Evolutionary conservation across 2,888 invertebrate species (phyloP).

Genomic region (Apotomis betuletana): DNA sequence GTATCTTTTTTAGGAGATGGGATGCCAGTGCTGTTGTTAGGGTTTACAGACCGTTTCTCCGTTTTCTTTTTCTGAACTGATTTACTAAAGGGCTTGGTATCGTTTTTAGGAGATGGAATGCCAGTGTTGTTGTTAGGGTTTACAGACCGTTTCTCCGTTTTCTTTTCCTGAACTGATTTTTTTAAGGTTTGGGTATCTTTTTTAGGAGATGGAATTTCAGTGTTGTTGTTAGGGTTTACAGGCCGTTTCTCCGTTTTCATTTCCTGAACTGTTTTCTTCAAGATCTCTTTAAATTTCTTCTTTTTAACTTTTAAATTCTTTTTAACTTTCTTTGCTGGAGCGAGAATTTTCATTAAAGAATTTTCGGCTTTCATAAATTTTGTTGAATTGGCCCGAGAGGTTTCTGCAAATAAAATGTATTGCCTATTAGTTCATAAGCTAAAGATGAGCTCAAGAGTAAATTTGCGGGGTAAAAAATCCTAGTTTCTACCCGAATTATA

Average conservation of each 20-base stretch:
- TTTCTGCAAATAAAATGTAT: slow-evolving; percentile 1
- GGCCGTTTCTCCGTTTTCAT: slow-evolving; percentile 1
- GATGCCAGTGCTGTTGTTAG: too few relatives aligned
- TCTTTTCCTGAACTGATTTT: background rate
- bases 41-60: too few relatives aligned
- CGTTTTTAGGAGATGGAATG: too few relatives aligned
- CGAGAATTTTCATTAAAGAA: background rate
- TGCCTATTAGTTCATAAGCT: too few relatives aligned
- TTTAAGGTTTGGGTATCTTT: too few relatives aligned
- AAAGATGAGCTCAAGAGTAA: too few relatives aligned
- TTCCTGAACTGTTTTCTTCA: background rate
- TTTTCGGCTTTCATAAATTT: background rate
- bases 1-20: too few relatives aligned
- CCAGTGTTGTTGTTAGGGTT: too few relatives aligned
- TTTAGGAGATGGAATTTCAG: too few relatives aligned
- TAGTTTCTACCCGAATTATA: too few relatives aligned
- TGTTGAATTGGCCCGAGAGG: background rate
- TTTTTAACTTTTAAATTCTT: background rate
- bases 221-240: too few relatives aligned
- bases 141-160: background rate
- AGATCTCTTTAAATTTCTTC: background rate
- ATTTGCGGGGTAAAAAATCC: too few relatives aligned
- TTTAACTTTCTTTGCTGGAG: background rate
- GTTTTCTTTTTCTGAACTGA: background rate
- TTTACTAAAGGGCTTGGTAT: background rate